Evolutionary conservation across 2,888 invertebrate genomes (phyloP).

Genomic region (Hemaris fuciformis): DNA sequence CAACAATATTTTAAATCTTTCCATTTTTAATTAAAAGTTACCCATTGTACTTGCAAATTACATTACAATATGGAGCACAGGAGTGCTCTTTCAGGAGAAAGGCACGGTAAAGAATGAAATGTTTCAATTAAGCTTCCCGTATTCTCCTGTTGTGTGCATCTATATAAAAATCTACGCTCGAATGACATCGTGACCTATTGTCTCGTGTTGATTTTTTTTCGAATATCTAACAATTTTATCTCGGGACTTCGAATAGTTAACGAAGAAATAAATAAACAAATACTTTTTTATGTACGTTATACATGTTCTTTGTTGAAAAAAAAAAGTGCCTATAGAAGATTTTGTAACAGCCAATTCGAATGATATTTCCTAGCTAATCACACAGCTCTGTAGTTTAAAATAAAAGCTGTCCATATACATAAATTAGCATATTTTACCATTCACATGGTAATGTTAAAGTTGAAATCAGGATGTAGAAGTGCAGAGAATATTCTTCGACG

Average conservation of each 20-base stretch:
- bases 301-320: too few relatives aligned
- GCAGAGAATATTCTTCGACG: constrained; percentile 45
- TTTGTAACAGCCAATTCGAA: too few relatives aligned
- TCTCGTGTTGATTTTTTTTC: not conserved
- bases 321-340: too few relatives aligned
- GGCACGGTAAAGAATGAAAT: not conserved
- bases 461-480: constrained; percentile 35
- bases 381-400: not conserved
- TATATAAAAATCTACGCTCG: not conserved
- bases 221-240: not conserved
- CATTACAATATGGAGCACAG: not conserved
- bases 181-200: not conserved
- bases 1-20: not conserved
- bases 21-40: not conserved
- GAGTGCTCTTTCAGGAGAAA: too few relatives aligned
- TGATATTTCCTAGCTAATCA: not conserved
- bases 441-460: constrained; percentile 8
- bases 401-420: not conserved
- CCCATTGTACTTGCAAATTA: not conserved
- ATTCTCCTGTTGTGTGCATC: not conserved
- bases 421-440: not conserved
- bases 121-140: not conserved
- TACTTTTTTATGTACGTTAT: too few relatives aligned
- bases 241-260: not conserved
- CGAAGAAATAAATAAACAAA: not conserved